Base-by-base conservation (phyloP, 2,113 vertebrate species). In the Potamarius usumacintae region DNA sequence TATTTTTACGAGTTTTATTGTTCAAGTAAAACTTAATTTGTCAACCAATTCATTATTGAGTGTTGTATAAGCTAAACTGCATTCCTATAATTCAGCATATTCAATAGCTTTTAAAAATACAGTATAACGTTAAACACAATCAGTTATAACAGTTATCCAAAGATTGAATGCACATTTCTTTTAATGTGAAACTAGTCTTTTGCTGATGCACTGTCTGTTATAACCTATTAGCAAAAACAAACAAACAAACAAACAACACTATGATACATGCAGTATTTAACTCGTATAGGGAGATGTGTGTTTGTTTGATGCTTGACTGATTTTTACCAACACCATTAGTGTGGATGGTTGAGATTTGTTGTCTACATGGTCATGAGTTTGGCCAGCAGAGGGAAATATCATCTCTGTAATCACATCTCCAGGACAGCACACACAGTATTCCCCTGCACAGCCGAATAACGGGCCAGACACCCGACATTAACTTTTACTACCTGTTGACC, bases 311-410 rank as follows among this genome's bases (percentile, higher is more conserved):
- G 17, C 15, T 42, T 72, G 30, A 72, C 30, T 2, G 12, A 76
- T 74, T 71, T 42, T 9, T 22, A 10, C 18, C 72, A 48, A 22
- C 72, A 50, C 20, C 1, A 11, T 50, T 52, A 77, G 1, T 42
- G 72, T 48, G 48, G 50, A 50, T 76, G 20, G 14, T 34, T 71
- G 18, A 74, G 71, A 4, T 48, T 74, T 74, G 42, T 50, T 22
- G 34, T 76, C 18, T 3, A 11, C 18, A 11, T 17, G 30, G 25
- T 20, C 1, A 27, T 7, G 5, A 14, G 6, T 7, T 14, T 12
- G 0, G 53, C 91, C 94, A 84, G 76, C 48, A 92, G 93, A 88
- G 85, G 91, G 91, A 67, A 82, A 0, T 48, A 63, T 89, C 53
- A 55, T 12, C 34, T 69, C 60, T 88, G 6, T 86, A 25, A 71